Evolutionary conservation across 2,888 invertebrate species (phyloP).

Genomic region (Idaea biselata): DNA sequence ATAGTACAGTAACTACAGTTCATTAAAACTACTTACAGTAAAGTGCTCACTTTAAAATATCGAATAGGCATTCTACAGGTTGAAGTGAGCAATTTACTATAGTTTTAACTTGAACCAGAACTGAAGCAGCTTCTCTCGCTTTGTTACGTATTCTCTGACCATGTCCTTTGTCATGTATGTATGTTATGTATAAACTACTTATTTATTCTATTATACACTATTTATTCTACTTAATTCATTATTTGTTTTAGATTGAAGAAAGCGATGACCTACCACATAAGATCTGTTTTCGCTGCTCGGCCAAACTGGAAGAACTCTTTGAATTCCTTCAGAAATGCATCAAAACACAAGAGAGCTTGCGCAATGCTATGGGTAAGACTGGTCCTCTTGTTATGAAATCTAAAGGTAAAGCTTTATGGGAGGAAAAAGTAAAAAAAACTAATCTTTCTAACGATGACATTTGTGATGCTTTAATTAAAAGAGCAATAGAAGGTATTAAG

Average conservation of each 20-base stretch:
- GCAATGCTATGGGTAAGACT: conserved; percentile 49
- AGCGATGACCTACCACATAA: conserved; percentile 76
- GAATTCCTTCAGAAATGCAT: conserved; percentile 74
- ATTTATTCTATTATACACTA: background rate
- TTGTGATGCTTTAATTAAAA: conserved; percentile 70
- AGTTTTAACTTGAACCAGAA: too few relatives aligned
- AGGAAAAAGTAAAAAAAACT: conserved; percentile 63
- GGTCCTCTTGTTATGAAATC: conserved; percentile 45
- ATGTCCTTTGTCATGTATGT: too few relatives aligned
- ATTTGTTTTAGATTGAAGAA: conserved; percentile 58
- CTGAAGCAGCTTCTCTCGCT: too few relatives aligned
- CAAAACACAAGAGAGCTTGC: conserved; percentile 62
- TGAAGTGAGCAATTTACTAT: too few relatives aligned
- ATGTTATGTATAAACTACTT: too few relatives aligned
- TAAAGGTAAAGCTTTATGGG: conserved; percentile 63
- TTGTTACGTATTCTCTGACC: too few relatives aligned
- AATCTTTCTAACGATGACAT: conserved; percentile 74
- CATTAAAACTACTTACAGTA: too few relatives aligned
- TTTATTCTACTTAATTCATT: background rate
- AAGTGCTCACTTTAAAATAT: too few relatives aligned
- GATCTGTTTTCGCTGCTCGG: conserved; percentile 76
- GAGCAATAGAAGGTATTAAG: conserved; percentile 70
- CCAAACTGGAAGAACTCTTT: conserved; percentile 71
- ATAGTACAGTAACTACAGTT: too few relatives aligned
- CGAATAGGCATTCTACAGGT: too few relatives aligned